Evolutionary conservation across 2,113 vertebrate genomes (phyloP).

Genomic region (Leptobrachium ailaonicum): DNA sequence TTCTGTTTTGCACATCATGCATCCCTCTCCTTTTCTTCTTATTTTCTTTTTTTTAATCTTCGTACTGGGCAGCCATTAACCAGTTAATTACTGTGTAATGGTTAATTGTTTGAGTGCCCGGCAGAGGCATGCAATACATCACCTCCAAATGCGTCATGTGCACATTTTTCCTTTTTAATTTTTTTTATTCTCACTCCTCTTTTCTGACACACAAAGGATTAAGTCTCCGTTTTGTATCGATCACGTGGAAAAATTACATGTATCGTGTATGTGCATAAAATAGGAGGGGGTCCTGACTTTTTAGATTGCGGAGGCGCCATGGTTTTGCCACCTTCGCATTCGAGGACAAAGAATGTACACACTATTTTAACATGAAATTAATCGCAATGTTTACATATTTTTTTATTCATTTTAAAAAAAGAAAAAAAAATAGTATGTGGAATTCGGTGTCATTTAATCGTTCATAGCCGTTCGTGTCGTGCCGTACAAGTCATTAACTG

Average conservation of each 20-base stretch:
- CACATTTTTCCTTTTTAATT: background rate
- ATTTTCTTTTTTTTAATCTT: conserved; percentile 54
- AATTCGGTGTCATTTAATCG: conserved; percentile 62
- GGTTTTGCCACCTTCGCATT: conserved; percentile 49
- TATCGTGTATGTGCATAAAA: conserved; percentile 28
- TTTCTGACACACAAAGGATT: conserved; percentile 16
- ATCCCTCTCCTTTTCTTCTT: conserved; percentile 53
- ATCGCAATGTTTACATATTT: conserved; percentile 82
- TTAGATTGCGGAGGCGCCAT: background rate
- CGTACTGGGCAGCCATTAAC: conserved; percentile 9
- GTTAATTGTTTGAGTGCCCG: too few species aligned
- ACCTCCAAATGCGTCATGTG: conserved; percentile 22
- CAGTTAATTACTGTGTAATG: background rate
- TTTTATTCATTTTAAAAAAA: conserved; percentile 58
- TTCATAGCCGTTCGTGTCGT: conserved; percentile 62
- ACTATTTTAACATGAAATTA: conserved; percentile 69
- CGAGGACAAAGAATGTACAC: conserved; percentile 80
- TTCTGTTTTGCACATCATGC: conserved; percentile 68
- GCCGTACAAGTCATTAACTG: conserved; percentile 57
- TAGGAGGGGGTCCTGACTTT: background rate
- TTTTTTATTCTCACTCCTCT: background rate
- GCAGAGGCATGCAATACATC: background rate
- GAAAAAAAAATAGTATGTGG: conserved; percentile 67
- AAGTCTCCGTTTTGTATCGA: conserved; percentile 36
- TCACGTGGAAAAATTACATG: conserved; percentile 46